Conservation (phyloP, 2,113 vertebrate genomes). For the Hepsetus odoe region DNA sequence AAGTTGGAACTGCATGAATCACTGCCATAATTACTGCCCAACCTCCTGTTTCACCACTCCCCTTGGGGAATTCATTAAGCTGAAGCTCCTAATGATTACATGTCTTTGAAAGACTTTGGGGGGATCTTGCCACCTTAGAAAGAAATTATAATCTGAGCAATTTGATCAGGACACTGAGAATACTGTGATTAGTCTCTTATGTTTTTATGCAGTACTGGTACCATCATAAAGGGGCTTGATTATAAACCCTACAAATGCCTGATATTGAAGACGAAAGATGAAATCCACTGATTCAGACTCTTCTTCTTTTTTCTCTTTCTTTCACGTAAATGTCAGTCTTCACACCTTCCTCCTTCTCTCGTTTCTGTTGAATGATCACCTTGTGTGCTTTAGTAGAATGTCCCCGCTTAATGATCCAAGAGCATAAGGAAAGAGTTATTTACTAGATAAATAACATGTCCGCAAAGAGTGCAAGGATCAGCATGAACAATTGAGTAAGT, state of each 20-base stretch:
- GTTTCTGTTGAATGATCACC: neutral
- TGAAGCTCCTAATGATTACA: slow-evolving; percentile 10
- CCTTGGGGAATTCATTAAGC: slow-evolving; percentile 25
- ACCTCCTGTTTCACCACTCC: neutral
- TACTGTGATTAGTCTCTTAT: neutral
- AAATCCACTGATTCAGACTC: neutral
- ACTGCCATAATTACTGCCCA: neutral
- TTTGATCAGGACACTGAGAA: neutral
- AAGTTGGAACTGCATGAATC: neutral
- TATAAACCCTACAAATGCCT: neutral
- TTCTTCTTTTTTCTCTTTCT: neutral
- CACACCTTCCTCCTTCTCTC: neutral
- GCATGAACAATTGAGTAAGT: slow-evolving; percentile 2
- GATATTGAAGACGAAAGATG: neutral
- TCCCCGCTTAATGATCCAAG: neutral
- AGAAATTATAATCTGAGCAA: neutral
- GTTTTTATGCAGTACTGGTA: neutral
- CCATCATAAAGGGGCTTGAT: neutral
- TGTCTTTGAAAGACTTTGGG: slow-evolving; percentile 1
- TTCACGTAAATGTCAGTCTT: neutral
- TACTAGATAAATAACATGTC: neutral
- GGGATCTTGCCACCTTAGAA: slow-evolving; percentile 17
- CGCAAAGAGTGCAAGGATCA: neutral
- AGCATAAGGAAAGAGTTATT: neutral
- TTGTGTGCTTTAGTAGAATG: too few species aligned